phyloP scores from a whole-genome alignment of 2,113 vertebrate species.

The Crotophaga sulcirostris region DNA sequence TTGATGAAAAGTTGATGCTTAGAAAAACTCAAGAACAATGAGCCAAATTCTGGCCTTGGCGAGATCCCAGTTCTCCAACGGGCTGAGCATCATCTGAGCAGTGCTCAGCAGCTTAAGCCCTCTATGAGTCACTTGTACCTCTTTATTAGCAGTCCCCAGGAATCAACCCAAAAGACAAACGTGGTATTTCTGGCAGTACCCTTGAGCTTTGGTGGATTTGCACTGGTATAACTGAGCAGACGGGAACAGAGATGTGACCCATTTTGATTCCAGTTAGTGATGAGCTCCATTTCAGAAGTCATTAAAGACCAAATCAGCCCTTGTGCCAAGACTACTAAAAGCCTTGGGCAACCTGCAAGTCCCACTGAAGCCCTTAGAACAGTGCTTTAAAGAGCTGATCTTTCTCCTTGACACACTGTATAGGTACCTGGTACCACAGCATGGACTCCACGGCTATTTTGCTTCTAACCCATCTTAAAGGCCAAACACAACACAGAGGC shows the following conservation, averaged over 20 bases:
- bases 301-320: not conserved
- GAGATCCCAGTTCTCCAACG: not conserved
- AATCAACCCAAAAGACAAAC: conserved; percentile 36
- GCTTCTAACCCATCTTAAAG: not conserved
- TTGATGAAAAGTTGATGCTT: conserved; percentile 25
- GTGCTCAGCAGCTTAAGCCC: not conserved
- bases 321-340: not conserved
- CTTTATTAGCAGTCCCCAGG: not conserved
- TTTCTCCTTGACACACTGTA: not conserved
- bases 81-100: conserved; percentile 37
- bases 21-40: not conserved
- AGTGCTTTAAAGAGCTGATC: not conserved
- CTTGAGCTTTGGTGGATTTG: not conserved
- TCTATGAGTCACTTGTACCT: conserved; percentile 42
- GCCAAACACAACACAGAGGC: not conserved
- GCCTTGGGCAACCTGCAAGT: not conserved
- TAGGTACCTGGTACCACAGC: not conserved
- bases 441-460: not conserved
- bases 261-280: conserved; percentile 7
- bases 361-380: not conserved
- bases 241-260: not conserved
- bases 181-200: not conserved
- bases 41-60: conserved; percentile 28
- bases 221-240: not conserved
- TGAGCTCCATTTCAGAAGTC: not conserved